phyloP scores from a whole-genome alignment of 2,888 invertebrate species.

The Gnatocerus cornutus region DNA sequence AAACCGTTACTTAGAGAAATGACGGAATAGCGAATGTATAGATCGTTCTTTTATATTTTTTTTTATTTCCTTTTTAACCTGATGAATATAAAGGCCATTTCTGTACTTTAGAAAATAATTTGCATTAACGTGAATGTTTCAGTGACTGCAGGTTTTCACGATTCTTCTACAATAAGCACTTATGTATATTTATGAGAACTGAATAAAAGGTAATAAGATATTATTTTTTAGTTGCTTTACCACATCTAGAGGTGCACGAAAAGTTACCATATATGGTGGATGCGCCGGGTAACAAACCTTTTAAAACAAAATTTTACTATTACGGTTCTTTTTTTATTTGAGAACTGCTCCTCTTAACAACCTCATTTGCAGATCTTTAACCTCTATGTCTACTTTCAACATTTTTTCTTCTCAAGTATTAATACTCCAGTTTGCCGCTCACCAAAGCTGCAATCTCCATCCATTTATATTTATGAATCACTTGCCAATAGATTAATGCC shows the following conservation, averaged over 20 bases:
- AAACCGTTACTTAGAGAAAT: too few species aligned
- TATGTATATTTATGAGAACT: slow-evolving; percentile 26
- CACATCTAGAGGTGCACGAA: too few species aligned
- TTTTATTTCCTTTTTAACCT: background rate
- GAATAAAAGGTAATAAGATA: slow-evolving; percentile 10
- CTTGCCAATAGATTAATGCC: slow-evolving; percentile 12
- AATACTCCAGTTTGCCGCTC: slow-evolving; percentile 3
- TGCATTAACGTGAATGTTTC: slow-evolving; percentile 9
- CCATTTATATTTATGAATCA: slow-evolving; percentile 25
- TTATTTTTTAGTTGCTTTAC: background rate
- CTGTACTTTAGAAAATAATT: slow-evolving; percentile 7
- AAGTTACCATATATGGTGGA: slow-evolving; percentile 7
- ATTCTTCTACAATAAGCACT: slow-evolving; percentile 13
- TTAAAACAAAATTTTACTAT: too few species aligned
- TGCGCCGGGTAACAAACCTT: slow-evolving; percentile 24
- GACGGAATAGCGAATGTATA: too few species aligned
- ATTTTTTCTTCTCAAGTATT: background rate
- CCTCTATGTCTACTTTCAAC: background rate
- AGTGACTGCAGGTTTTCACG: slow-evolving; percentile 15
- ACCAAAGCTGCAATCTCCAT: background rate
- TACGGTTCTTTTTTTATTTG: too few species aligned
- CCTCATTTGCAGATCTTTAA: background rate
- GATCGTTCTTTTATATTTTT: background rate
- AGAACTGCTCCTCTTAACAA: too few species aligned
- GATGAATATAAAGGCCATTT: background rate